Evolutionary conservation across 1,140 invertebrate genomes (phyloP).

Genomic region (Neodiprion virginianus): DNA sequence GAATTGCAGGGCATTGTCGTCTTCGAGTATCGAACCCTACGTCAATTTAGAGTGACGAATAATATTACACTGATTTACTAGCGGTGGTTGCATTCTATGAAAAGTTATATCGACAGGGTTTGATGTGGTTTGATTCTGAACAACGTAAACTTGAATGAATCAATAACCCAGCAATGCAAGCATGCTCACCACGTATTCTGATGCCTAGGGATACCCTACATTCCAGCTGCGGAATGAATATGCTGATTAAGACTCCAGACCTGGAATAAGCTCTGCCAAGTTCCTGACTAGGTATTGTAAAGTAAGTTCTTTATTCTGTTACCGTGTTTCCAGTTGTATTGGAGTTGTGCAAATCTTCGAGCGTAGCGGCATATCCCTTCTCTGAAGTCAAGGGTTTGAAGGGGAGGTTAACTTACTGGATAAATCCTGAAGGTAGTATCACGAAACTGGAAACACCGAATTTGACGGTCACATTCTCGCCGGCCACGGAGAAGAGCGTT

Average conservation of each 20-base stretch:
- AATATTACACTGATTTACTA: too few relatives aligned
- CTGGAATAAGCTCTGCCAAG: slow-evolving; percentile 46
- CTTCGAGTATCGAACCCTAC: slow-evolving; percentile 56
- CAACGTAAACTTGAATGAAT: neutral
- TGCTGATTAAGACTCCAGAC: slow-evolving; percentile 48
- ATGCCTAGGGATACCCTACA: neutral
- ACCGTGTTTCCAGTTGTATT: slow-evolving; percentile 21
- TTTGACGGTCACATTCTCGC: slow-evolving; percentile 44
- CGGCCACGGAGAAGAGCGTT: slow-evolving; percentile 39
- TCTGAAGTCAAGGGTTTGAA: slow-evolving; percentile 51
- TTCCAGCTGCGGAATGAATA: slow-evolving; percentile 50
- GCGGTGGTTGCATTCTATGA: too few relatives aligned
- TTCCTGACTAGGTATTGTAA: slow-evolving; percentile 46
- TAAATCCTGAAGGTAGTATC: slow-evolving; percentile 34
- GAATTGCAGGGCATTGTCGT: slow-evolving; percentile 61
- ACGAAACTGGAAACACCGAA: slow-evolving; percentile 56
- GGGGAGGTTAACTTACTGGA: slow-evolving; percentile 31
- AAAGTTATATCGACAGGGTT: too few relatives aligned
- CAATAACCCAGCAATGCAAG: neutral
- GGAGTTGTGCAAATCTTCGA: slow-evolving; percentile 32
- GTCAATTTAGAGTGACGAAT: neutral
- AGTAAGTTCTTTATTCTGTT: slow-evolving; percentile 29
- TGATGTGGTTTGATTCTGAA: too few relatives aligned
- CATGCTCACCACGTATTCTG: neutral
- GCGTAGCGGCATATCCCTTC: slow-evolving; percentile 40